Evolutionary conservation across 2,888 invertebrate genomes (phyloP).

Genomic region (Chironomus tentans): DNA sequence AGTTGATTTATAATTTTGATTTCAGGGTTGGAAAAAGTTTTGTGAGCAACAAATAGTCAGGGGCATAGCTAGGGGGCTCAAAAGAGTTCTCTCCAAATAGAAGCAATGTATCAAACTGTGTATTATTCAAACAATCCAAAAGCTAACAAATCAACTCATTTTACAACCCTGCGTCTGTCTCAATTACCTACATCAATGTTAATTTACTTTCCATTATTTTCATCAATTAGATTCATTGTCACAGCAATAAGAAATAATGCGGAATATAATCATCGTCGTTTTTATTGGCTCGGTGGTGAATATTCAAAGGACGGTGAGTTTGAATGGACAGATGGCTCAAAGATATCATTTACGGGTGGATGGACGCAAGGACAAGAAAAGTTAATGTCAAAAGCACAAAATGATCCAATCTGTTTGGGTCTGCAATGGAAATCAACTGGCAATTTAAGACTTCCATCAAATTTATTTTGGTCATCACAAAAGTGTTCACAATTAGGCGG

Average conservation of each 20-base stretch:
- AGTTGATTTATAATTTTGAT: background rate
- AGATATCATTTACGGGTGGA: constrained; percentile 50
- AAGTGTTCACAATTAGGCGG: constrained; percentile 57
- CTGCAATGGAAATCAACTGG: constrained; percentile 60
- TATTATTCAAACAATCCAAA: too few species aligned
- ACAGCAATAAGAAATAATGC: constrained; percentile 57
- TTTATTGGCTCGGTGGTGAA: constrained; percentile 66
- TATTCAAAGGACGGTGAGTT: constrained; percentile 43
- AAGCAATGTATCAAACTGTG: too few species aligned
- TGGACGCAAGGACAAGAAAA: constrained; percentile 52
- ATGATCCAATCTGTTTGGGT: constrained; percentile 44
- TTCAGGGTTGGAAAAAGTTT: too few species aligned
- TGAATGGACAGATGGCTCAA: constrained; percentile 58
- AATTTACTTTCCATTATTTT: background rate
- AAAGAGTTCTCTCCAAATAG: too few species aligned
- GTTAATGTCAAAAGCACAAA: constrained; percentile 34
- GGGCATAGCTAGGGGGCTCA: too few species aligned
- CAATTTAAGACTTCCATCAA: constrained; percentile 55
- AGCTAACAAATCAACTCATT: too few species aligned
- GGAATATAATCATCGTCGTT: constrained; percentile 61
- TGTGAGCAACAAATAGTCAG: too few species aligned
- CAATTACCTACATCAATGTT: background rate
- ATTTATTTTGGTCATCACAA: constrained; percentile 60
- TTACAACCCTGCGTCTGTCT: too few species aligned
- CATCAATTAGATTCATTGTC: constrained; percentile 47